phyloP scores from a whole-genome alignment of 2,888 invertebrate genomes.

The Dyspetes luteomarginatus region DNA sequence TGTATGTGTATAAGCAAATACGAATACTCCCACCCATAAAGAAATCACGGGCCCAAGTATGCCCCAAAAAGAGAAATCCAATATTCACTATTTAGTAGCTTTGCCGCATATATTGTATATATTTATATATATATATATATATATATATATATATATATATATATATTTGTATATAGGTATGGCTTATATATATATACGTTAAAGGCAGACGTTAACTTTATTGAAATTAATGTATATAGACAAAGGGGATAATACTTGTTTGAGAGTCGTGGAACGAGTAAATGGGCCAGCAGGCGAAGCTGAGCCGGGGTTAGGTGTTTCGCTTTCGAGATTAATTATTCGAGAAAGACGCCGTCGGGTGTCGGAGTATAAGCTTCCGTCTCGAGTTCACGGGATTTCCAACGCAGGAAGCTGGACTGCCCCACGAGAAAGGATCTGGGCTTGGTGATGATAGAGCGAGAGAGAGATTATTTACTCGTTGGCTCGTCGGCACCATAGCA shows the following conservation, averaged over 20 bases:
- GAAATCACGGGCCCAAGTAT: too few relatives aligned
- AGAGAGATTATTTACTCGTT: slow-evolving; percentile 39
- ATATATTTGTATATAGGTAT: too few relatives aligned
- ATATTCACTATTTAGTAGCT: too few relatives aligned
- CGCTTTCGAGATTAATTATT: slow-evolving; percentile 42
- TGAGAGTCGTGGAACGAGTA: slow-evolving; percentile 1
- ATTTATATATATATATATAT: too few relatives aligned
- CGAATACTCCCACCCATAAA: too few relatives aligned
- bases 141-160: too few relatives aligned
- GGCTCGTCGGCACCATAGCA: background rate
- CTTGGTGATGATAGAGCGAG: background rate
- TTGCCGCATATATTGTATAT: too few relatives aligned
- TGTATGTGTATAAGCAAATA: too few relatives aligned
- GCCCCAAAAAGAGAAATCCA: too few relatives aligned
- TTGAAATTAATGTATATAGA: slow-evolving; percentile 9
- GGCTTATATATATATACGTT: too few relatives aligned
- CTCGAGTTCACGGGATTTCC: slow-evolving; percentile 4
- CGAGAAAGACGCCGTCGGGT: slow-evolving; percentile 15
- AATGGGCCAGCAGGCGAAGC: background rate
- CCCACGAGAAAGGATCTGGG: slow-evolving; percentile 16
- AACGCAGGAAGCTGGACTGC: background rate
- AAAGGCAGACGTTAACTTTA: background rate
- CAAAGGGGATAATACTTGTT: background rate
- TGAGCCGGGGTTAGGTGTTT: background rate
- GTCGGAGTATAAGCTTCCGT: slow-evolving; percentile 7